phyloP scores from a whole-genome alignment of 2,888 invertebrate genomes.

The Liopterus haemorrhoidalis region DNA sequence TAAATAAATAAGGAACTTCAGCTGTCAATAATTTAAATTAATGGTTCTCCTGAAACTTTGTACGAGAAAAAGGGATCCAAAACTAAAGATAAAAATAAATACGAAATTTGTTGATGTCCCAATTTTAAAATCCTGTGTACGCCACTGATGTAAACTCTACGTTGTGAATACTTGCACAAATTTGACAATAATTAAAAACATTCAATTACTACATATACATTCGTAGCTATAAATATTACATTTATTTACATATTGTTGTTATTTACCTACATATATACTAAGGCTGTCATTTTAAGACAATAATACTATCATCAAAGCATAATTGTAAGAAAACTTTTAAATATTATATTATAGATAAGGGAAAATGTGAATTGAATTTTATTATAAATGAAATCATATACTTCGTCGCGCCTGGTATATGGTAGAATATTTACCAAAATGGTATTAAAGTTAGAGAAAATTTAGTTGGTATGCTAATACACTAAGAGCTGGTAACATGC shows the following conservation, averaged over 20 bases:
- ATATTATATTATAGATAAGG: constrained; percentile 17
- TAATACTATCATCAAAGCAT: constrained; percentile 19
- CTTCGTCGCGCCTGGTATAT: constrained; percentile 18
- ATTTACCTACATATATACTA: constrained; percentile 14
- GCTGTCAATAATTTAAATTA: constrained; percentile 23
- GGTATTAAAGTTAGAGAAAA: neutral
- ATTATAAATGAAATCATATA: too few relatives aligned
- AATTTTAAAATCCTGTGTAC: neutral
- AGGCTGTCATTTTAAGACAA: constrained; percentile 23
- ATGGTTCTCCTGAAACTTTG: too few relatives aligned
- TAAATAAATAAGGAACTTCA: constrained; percentile 12
- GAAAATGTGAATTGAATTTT: too few relatives aligned
- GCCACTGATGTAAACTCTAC: constrained; percentile 14
- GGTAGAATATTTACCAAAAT: neutral
- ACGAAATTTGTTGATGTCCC: neutral
- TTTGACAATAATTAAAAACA: constrained; percentile 35
- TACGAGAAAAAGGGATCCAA: too few relatives aligned
- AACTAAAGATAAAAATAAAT: constrained; percentile 2
- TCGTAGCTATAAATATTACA: constrained; percentile 19
- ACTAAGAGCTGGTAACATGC: neutral
- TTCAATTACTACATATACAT: constrained; percentile 23
- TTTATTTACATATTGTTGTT: constrained; percentile 16
- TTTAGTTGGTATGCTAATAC: neutral
- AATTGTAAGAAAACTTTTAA: constrained; percentile 21
- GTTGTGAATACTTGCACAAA: constrained; percentile 34